Evolutionary conservation across 2,113 vertebrate genomes (phyloP).

Genomic region (Gobiocypris rarus): DNA sequence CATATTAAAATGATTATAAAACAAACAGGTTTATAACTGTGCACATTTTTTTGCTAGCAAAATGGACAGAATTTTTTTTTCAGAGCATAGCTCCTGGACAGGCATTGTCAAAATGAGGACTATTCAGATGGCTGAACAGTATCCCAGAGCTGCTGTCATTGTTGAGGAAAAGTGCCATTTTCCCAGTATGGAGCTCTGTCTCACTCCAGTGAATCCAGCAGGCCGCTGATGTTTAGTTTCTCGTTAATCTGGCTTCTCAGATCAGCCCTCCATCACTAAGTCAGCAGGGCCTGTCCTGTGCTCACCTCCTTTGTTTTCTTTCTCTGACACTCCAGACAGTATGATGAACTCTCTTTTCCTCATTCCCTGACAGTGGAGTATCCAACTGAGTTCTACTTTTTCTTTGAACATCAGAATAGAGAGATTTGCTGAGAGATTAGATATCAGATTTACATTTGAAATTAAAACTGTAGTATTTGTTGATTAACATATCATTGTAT

Average conservation of each 20-base stretch:
- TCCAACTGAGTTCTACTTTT: neutral
- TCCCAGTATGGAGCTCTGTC: slow-evolving; percentile 60
- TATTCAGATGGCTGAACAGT: slow-evolving; percentile 63
- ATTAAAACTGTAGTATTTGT: neutral
- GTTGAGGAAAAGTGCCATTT: slow-evolving; percentile 67
- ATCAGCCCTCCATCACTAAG: slow-evolving; percentile 59
- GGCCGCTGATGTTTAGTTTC: slow-evolving; percentile 61
- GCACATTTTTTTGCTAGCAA: neutral
- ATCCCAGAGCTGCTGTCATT: slow-evolving; percentile 53
- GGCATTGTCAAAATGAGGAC: slow-evolving; percentile 59
- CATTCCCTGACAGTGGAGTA: neutral
- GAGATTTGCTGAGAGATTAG: neutral
- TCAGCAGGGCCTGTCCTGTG: slow-evolving; percentile 24
- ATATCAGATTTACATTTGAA: neutral
- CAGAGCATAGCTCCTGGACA: neutral
- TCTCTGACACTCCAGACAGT: slow-evolving; percentile 7
- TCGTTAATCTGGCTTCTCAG: slow-evolving; percentile 55
- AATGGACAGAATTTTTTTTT: neutral
- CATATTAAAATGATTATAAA: neutral
- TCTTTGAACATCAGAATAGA: neutral
- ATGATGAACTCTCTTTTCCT: slow-evolving; percentile 32
- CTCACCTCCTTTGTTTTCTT: slow-evolving; percentile 38
- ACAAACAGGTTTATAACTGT: no score
- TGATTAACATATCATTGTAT: neutral
- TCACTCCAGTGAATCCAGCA: slow-evolving; percentile 66